Evolutionary conservation across 2,113 vertebrate genomes (phyloP).

Genomic region (Garra rufa): DNA sequence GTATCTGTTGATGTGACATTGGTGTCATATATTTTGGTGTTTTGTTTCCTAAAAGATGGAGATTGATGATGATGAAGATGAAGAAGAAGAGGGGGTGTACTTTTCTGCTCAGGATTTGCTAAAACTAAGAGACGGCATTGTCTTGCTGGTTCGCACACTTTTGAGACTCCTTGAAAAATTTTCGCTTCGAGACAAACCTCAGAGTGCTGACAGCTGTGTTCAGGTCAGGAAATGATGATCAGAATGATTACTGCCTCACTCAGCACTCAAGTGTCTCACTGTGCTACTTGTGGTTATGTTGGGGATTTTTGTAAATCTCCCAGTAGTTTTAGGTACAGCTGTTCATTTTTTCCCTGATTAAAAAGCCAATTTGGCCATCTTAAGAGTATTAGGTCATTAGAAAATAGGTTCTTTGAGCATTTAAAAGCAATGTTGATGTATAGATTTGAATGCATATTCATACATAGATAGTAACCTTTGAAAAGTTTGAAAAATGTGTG

Average conservation of each 20-base stretch:
- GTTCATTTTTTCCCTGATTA: background rate
- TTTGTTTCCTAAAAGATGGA: slow-evolving; percentile 66
- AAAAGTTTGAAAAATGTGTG: background rate
- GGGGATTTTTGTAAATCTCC: background rate
- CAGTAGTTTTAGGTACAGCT: background rate
- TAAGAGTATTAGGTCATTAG: background rate
- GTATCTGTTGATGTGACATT: background rate
- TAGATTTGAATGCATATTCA: background rate
- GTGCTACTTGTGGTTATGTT: background rate
- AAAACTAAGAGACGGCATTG: slow-evolving; percentile 78
- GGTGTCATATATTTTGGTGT: slow-evolving; percentile 26
- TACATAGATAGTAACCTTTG: background rate
- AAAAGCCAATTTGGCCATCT: background rate
- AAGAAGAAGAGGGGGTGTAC: slow-evolving; percentile 75
- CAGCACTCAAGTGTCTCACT: background rate
- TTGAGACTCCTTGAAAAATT: slow-evolving; percentile 84
- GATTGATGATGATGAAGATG: slow-evolving; percentile 76
- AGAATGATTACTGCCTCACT: background rate
- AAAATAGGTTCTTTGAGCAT: background rate
- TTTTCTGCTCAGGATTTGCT: slow-evolving; percentile 81
- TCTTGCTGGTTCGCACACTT: slow-evolving; percentile 82
- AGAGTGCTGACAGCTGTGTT: slow-evolving; percentile 80
- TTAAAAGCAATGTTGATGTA: background rate
- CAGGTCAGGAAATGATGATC: slow-evolving; percentile 71
- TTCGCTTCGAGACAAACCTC: slow-evolving; percentile 82